Base-by-base conservation (phyloP, 2,797 vertebrate genomes). In the Periophthalmus magnuspinnatus region DNA sequence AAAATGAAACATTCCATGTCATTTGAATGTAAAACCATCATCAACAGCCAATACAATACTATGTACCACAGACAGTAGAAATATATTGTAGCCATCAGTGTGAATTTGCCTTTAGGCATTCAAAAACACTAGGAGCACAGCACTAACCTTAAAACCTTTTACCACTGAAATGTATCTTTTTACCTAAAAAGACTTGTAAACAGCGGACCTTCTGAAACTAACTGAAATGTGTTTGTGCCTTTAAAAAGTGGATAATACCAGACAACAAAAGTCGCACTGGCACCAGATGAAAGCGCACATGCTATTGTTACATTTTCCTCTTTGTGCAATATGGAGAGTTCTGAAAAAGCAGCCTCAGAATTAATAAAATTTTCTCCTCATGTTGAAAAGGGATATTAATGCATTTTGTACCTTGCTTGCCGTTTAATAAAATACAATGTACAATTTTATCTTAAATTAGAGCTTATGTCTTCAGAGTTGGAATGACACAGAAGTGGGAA, bases 401-500 rank as follows among this genome's bases (percentile, higher is more conserved):
- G 24, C 21, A 41, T 41, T 22, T 62, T 62, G 62, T 28, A 65
- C 24, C 17, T 34, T 32, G 55, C 45, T 33, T 65, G 28, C 47
- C 28, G 19, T 52, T 52, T 34, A 5, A 47, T 65, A 28, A 62
- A n/a, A 45, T 47, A 28, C 28, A 28, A 28, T 64, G 61, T 64
- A 64, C 14, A 47, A 17, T n/a, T 34, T 13, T 32, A 36, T 63
- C 28, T 28, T 45, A 61, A 41, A 8, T 47, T 63, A 33, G 34
- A 69, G 58, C 67, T 65, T 33, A 32, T 72, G 58, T 65, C 16
- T 76, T 66, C 55, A 68, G 47, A 73, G 34, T 70, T 67, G 76
- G 77, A 81, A 87, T 74, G 70, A 34, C 77, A 67, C 32, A 76
- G 57, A 66, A 67, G 32, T 74, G 59, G 6, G 68, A 59, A 24